Evolutionary conservation across 2,888 invertebrate species (phyloP), one percentile per base, ranked within the genome.

Genomic region (Tryphoninae sp.): DNA sequence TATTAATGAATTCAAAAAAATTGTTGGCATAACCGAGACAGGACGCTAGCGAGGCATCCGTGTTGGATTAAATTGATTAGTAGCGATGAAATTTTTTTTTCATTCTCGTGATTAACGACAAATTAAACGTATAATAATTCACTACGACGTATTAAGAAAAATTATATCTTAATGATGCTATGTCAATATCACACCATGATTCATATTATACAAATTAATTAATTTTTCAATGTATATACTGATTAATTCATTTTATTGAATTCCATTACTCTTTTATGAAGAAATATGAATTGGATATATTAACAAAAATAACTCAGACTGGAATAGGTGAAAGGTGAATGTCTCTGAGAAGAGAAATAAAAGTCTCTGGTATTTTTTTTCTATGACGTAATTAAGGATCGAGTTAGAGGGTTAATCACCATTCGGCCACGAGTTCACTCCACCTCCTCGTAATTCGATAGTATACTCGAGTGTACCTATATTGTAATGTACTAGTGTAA

Each of bases 91-190:
- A 13, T 16, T 23, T 23, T 51, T 26, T 51, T 67, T 73, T 40
- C 26, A 59, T 40, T 64, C 51, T 22, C 19, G 64, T 64, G 42
- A 73, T 73, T 55, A 23, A 64, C 64, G 51, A 62, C 51, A 33
- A 61, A n/a, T 61, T 33, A n/a, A 26, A n/a, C 26, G 11, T 6
- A 13, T 7, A 11, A 45, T 45, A 0, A 45, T 45, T 45, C 45
- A 45, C 45, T 45, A 1, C 6, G 45, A 13, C 13, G 45, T 3
- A 45, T 45, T 9, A 45, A 13, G 45, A 13, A 45, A 45, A 45
- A 9, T 2, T 33, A 33, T 33, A 33, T 13, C 11, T 45, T 45
- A 45, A 45, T 45, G 7, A 11, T 2, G 9, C 45, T 45, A 13
- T 2, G 13, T 13, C 45, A 45, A 45, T 45, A 45, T 45, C 13